phyloP scores from a whole-genome alignment of 2,797 vertebrate genomes.

The Xiphorhynchus erythropygius region DNA sequence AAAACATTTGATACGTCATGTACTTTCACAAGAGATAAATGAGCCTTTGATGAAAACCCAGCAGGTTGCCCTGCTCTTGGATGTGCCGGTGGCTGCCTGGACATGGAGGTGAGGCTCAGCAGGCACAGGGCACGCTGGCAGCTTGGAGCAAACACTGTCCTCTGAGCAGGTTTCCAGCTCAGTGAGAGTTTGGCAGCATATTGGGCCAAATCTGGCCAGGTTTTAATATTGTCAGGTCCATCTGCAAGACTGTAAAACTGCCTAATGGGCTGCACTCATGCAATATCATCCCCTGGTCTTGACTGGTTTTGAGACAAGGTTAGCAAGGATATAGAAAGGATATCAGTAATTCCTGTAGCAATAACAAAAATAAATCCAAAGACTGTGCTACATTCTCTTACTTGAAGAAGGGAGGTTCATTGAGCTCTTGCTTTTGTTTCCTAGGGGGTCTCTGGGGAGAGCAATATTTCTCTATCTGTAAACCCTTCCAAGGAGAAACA shows the following conservation, averaged over 20 bases:
- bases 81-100: neutral
- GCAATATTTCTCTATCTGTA: neutral
- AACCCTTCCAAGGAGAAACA: constrained; percentile 14
- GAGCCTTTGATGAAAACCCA: constrained; percentile 49
- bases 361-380: neutral
- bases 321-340: neutral
- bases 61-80: constrained; percentile 30
- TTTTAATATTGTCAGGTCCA: neutral
- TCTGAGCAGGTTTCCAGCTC: neutral
- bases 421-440: constrained; percentile 6
- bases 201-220: neutral
- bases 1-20: constrained; percentile 65
- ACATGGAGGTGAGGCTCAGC: neutral
- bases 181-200: neutral
- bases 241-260: neutral
- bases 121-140: neutral
- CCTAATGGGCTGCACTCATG: neutral
- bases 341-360: neutral
- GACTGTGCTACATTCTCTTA: neutral
- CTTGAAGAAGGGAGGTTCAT: neutral
- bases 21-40: constrained; percentile 67
- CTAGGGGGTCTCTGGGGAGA: neutral
- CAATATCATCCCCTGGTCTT: neutral
- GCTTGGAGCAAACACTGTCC: neutral
- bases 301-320: neutral